Evolutionary conservation across 2,888 invertebrate genomes (phyloP), one percentile per base, ranked within the genome.

Genomic region (Argyresthia goedartella): DNA sequence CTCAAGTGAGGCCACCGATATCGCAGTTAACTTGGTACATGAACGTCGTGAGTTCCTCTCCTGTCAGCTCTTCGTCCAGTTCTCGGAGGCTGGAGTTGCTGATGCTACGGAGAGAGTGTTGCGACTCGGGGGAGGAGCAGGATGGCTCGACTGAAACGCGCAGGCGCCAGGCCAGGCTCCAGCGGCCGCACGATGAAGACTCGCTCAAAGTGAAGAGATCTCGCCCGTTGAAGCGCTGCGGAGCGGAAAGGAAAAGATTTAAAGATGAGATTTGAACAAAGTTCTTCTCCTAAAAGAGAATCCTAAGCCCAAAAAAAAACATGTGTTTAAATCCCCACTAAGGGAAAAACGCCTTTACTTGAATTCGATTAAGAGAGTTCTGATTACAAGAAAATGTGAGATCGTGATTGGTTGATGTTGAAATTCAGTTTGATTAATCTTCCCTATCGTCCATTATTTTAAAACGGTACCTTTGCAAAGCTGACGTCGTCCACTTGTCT

Each of bases 11-110:
- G 49, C 78, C 81, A 4, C 76, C 77, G 42, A 81, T 80, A 49
- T 76, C 72, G 60, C 76, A 74, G 62, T 92, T 92, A 49, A 92
- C 82, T 69, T 91, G 89, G 52, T 90, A 90, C 91, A 93, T 90
- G 70, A 90, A 91, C 15, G 88, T 88, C 13, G 91, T 91, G 52
- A 93, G 80, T 66, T 93, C 92, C 50, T 89, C 88, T 8, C 91
- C 90, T 9, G 89, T 90, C 60, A 91, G 88, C 59, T 93, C 93
- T 39, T 90, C 91, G 61, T 92, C 92, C 56, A 91, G 78, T 67
- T 93, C 92, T 52, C 91, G 90, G n/a, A 93, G 84, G 64, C 92
- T 93, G 53, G 92, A 92, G 76, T 93, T 93, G 69, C 92, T 93
- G 62, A 93, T 92, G 55, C 90, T 88, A 41, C 88, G 84, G 46